Percentiles rank a stretch among this genome's conserved stretches.
Evolutionary conservation across 2,797 vertebrate species (phyloP).

Genomic region (Pyrrhura leucotis): DNA sequence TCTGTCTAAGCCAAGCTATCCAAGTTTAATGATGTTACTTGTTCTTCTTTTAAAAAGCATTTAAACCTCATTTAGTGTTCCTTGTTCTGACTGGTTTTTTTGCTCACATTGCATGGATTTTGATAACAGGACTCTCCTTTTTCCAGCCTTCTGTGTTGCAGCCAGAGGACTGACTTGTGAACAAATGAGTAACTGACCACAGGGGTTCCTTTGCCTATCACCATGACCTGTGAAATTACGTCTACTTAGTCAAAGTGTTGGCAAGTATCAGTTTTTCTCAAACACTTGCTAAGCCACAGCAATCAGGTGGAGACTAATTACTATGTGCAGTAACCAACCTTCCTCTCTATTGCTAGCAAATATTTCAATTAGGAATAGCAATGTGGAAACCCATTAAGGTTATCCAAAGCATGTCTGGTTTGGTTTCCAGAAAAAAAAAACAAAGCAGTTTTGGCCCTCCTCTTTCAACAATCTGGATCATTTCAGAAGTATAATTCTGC

Average conservation of each 20-base stretch:
- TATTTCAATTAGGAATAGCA: neutral
- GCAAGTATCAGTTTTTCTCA: no score
- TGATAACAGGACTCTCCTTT: neutral
- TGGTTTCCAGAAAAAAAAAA: neutral
- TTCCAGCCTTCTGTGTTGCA: neutral
- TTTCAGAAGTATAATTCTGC: neutral
- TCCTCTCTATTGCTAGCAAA: neutral
- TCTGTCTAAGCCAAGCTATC: neutral
- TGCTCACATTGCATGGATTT: neutral
- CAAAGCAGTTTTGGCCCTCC: neutral
- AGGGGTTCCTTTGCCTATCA: neutral
- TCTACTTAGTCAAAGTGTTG: fast-evolving
- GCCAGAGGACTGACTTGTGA: neutral
- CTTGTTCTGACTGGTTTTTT: neutral
- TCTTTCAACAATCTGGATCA: neutral
- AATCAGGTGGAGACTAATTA: neutral
- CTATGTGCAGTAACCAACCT: neutral
- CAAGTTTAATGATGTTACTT: neutral
- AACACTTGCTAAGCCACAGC: neutral
- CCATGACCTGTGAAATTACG: neutral
- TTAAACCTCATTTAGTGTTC: neutral
- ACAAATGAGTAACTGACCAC: neutral
- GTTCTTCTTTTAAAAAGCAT: neutral
- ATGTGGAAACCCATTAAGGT: neutral
- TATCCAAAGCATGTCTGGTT: neutral